These are phyloP conservation scores for Drosophila subsilvestris DNA, from an alignment of 2,888 invertebrate genomes.

Conservation along the genomic window DNA sequence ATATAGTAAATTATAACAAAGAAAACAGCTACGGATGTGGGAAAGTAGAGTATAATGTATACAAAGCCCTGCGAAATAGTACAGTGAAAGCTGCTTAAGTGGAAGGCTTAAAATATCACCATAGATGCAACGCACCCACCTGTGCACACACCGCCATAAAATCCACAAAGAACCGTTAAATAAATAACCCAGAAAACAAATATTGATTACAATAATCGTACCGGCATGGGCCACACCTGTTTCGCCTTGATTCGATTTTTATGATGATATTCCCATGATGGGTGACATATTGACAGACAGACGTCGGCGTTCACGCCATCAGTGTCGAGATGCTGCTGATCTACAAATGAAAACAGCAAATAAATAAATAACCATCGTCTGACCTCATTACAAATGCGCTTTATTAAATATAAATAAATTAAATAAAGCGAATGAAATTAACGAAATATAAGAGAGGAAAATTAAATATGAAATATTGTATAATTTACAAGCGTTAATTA, in stretches of 20 bases:
- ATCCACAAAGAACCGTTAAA: background rate
- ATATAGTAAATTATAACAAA: background rate
- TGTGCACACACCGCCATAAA: no score
- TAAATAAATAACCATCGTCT: slow-evolving; percentile 28
- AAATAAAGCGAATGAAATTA: slow-evolving; percentile 30
- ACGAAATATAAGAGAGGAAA: slow-evolving; percentile 17
- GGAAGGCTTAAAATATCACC: no score
- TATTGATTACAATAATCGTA: slow-evolving; percentile 4
- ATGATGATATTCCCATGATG: slow-evolving; percentile 48
- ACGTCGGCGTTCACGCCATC: background rate
- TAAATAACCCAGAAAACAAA: background rate
- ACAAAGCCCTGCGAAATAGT: background rate
- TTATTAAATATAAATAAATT: slow-evolving; percentile 40
- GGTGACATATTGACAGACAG: slow-evolving; percentile 28
- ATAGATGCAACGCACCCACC: no score
- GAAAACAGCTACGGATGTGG: background rate
- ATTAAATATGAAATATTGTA: slow-evolving; percentile 44
- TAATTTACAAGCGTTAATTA: slow-evolving; percentile 57
- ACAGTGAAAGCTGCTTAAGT: no score
- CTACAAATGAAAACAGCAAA: slow-evolving; percentile 39
- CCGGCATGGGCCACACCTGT: slow-evolving; percentile 57
- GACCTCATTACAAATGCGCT: slow-evolving; percentile 47
- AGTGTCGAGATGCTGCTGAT: slow-evolving; percentile 38
- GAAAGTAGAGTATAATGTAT: background rate
- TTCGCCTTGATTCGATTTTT: slow-evolving; percentile 41